A percentile compares a stretch with the other conserved stretches of the same genome.
Conservation (phyloP, 2,113 vertebrate genomes). For the Aegithalos caudatus region DNA sequence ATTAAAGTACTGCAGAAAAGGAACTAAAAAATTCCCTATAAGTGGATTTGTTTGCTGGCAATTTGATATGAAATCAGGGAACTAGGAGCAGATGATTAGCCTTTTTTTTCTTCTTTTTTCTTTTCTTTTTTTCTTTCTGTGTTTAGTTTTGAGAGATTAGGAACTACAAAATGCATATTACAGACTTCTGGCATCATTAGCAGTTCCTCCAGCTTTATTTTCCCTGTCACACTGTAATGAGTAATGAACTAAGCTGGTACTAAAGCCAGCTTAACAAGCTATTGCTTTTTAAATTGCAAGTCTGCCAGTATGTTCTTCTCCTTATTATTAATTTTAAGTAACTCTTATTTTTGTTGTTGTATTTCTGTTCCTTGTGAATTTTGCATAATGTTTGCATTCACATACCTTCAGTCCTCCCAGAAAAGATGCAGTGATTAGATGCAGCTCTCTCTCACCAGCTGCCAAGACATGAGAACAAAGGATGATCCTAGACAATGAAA, state of each 20-base stretch:
- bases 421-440: not conserved
- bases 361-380: not conserved
- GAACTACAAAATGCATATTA: conserved; percentile 24
- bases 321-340: conserved; percentile 42
- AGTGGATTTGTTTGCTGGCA: conserved; percentile 50
- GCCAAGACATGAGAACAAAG: not conserved
- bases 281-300: conserved; percentile 34
- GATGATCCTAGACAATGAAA: not conserved
- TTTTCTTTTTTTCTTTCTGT: not conserved
- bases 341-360: not conserved
- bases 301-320: not conserved
- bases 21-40: not conserved
- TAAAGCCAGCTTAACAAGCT: conserved; percentile 45
- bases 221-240: conserved; percentile 45
- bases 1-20: conserved; percentile 22
- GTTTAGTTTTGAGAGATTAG: conserved; percentile 7
- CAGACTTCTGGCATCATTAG: conserved; percentile 52
- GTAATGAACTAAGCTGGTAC: conserved; percentile 31
- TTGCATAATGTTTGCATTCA: not conserved
- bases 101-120: not conserved
- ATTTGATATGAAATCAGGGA: conserved; percentile 37
- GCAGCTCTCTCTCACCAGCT: not conserved
- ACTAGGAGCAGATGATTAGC: conserved; percentile 18
- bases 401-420: not conserved
- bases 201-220: conserved; percentile 55